These are phyloP conservation scores for Valencia hispanica DNA, from an alignment of 2,797 vertebrate genomes.

Conservation along the genomic window DNA sequence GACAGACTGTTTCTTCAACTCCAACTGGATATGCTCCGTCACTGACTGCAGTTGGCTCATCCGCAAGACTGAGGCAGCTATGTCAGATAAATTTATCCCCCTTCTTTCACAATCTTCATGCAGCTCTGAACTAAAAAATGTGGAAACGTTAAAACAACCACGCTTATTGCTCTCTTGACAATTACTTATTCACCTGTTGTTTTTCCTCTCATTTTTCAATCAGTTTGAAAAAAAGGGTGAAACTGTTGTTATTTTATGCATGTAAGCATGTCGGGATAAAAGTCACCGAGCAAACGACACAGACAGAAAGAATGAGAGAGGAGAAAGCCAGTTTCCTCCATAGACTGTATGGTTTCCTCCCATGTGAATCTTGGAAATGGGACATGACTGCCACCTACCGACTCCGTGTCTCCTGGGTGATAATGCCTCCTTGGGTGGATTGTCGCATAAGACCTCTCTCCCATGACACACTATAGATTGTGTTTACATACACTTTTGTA, in stretches of 20 bases:
- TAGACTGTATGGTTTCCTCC: too few species aligned
- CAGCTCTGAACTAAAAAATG: slow-evolving; percentile 45
- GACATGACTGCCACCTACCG: slow-evolving; percentile 94
- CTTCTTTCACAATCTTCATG: slow-evolving; percentile 38
- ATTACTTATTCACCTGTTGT: slow-evolving; percentile 87
- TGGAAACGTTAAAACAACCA: not conserved
- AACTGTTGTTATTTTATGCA: slow-evolving; percentile 29
- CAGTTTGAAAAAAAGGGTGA: slow-evolving; percentile 79
- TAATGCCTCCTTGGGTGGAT: slow-evolving; percentile 55
- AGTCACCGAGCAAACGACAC: not conserved
- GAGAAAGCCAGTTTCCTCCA: slow-evolving; percentile 27
- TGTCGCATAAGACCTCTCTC: slow-evolving; percentile 58
- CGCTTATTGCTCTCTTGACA: slow-evolving; percentile 75
- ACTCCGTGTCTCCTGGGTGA: slow-evolving; percentile 37
- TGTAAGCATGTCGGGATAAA: slow-evolving; percentile 3
- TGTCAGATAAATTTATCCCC: slow-evolving; percentile 32
- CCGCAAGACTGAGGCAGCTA: slow-evolving; percentile 52
- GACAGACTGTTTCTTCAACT: slow-evolving; percentile 49
- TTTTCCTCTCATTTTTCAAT: slow-evolving; percentile 86
- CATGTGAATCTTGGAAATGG: slow-evolving; percentile 70
- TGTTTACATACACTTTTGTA: slow-evolving; percentile 45
- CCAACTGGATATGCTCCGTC: slow-evolving; percentile 53
- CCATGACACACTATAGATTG: slow-evolving; percentile 46
- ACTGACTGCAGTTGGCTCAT: slow-evolving; percentile 61
- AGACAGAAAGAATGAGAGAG: slow-evolving; percentile 11